These are phyloP conservation scores for Panonychus citri DNA, from an alignment of 1,140 invertebrate genomes.

Conservation along the genomic window DNA sequence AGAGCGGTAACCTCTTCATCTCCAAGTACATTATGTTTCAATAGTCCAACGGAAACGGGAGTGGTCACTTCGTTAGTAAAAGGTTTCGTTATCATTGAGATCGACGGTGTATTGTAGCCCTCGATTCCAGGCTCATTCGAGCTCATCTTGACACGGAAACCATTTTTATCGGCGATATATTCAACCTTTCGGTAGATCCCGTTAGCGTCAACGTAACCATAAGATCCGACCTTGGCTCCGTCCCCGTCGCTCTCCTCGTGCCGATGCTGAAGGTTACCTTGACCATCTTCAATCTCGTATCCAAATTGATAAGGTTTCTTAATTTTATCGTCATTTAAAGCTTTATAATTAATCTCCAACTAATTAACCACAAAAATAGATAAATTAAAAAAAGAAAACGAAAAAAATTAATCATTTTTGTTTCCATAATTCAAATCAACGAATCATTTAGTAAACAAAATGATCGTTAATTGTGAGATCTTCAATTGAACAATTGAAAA, in stretches of 20 bases:
- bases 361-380: no score
- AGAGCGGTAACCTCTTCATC: not conserved
- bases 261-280: constrained; percentile 13
- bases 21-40: not conserved
- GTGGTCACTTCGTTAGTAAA: not conserved
- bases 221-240: constrained; percentile 13
- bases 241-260: constrained; percentile 11
- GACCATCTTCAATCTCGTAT: constrained; percentile 12
- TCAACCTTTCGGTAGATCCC: constrained; percentile 14
- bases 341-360: no score
- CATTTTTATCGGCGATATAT: constrained; percentile 15
- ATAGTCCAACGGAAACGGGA: not conserved
- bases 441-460: no score
- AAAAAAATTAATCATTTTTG: no score
- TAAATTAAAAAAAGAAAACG: no score
- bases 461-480: no score
- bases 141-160: constrained; percentile 19
- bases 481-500: no score
- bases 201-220: constrained; percentile 12
- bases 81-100: not conserved
- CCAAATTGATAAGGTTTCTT: constrained; percentile 12
- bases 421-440: no score
- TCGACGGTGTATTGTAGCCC: not conserved
- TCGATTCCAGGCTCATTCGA: not conserved
- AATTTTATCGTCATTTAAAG: not conserved